Conservation (phyloP, 53 echinoderm and acorn worm genomes). For the Henricia sp. region DNA sequence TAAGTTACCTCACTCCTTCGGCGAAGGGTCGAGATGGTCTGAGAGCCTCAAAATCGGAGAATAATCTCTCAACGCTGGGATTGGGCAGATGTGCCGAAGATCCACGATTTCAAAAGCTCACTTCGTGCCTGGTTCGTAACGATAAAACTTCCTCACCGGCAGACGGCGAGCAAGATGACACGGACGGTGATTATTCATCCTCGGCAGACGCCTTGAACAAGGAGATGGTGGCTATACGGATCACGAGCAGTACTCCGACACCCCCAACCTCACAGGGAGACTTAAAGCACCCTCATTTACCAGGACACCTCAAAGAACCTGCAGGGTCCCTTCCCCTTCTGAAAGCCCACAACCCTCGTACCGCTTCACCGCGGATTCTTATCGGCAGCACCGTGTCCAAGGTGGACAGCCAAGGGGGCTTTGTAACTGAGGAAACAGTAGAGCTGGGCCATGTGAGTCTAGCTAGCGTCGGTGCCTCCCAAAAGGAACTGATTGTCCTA, state of each 20-base stretch:
- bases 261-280: neutral
- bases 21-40: neutral
- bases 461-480: neutral
- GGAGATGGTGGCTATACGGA: constrained; percentile 54
- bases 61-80: neutral
- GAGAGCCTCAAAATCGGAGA: constrained; percentile 55
- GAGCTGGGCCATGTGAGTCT: neutral
- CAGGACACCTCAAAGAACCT: constrained; percentile 48
- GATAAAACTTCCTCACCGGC: neutral
- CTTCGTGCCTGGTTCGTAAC: constrained; percentile 63
- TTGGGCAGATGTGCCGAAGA: constrained; percentile 40
- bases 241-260: constrained; percentile 51
- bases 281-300: neutral
- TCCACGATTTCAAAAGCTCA: constrained; percentile 70
- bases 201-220: constrained; percentile 20
- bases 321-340: constrained; percentile 3
- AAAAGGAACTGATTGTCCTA: constrained; percentile 9
- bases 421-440: constrained; percentile 35
- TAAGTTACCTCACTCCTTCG: constrained; percentile 25
- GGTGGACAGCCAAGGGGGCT: neutral
- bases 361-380: constrained; percentile 37
- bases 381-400: constrained; percentile 16
- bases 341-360: constrained; percentile 46
- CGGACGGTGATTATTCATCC: neutral
- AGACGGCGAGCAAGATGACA: neutral